Evolutionary conservation across 1,140 invertebrate species (phyloP).

Genomic region (Ips typographus): DNA sequence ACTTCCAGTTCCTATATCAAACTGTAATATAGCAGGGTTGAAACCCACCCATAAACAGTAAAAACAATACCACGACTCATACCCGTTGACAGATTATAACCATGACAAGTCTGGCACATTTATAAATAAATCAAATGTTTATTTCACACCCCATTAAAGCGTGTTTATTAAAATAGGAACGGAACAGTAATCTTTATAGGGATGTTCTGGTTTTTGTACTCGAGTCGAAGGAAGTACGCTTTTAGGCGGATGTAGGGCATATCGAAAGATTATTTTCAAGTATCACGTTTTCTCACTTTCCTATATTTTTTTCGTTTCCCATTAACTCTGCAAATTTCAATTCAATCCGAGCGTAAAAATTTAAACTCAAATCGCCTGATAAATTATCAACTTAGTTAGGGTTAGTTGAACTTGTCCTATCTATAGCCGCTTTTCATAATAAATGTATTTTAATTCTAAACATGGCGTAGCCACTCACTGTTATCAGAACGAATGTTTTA

Average conservation of each 20-base stretch:
- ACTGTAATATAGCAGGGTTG: no score
- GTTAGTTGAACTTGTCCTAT: slow-evolving; percentile 25
- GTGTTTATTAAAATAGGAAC: slow-evolving; percentile 19
- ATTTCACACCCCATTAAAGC: slow-evolving; percentile 22
- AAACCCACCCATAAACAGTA: not conserved
- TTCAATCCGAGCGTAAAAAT: no score
- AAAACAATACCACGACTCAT: not conserved
- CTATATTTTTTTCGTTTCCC: no score
- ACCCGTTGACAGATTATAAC: not conserved
- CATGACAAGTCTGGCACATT: not conserved
- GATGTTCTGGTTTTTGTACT: slow-evolving; percentile 17
- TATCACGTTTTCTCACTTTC: no score
- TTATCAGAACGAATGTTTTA: slow-evolving; percentile 21
- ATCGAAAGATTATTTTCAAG: no score
- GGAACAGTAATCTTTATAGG: slow-evolving; percentile 6
- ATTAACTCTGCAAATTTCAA: no score
- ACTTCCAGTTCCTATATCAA: no score
- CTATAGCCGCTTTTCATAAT: slow-evolving; percentile 25
- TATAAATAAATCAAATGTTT: slow-evolving; percentile 13
- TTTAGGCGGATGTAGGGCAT: slow-evolving; percentile 1
- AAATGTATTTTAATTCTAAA: slow-evolving; percentile 29
- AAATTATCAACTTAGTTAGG: slow-evolving; percentile 13
- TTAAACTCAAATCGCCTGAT: no score
- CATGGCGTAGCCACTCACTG: slow-evolving; percentile 21
- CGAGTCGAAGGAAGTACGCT: slow-evolving; percentile 8